phyloP scores from a whole-genome alignment of 2,797 vertebrate species.

The Myotis vivesi region DNA sequence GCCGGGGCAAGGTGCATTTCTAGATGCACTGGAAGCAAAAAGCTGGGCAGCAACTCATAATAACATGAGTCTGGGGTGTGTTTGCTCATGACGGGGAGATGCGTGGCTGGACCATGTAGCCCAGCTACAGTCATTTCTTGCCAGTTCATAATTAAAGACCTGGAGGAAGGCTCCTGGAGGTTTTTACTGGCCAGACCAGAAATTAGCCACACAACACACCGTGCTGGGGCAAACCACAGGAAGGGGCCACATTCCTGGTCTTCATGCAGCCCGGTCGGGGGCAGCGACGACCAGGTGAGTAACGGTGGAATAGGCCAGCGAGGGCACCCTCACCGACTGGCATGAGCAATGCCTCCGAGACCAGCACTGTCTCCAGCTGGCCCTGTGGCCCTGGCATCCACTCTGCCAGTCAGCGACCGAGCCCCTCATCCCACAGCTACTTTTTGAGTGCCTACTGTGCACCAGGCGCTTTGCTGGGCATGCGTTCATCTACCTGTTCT shows the following conservation, averaged over 20 bases:
- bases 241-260: slow-evolving; percentile 68
- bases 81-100: neutral
- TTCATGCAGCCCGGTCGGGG: slow-evolving; percentile 54
- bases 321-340: neutral
- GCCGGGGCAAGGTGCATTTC: neutral
- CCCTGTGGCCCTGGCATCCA: rapidly evolving
- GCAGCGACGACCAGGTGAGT: slow-evolving; percentile 1
- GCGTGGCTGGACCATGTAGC: rapidly evolving
- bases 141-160: slow-evolving; percentile 84
- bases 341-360: neutral
- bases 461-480: neutral
- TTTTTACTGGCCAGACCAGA: slow-evolving; percentile 83
- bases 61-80: neutral
- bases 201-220: slow-evolving; percentile 80
- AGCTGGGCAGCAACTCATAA: neutral
- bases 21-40: neutral
- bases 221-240: slow-evolving; percentile 78
- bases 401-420: neutral
- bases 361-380: rapidly evolving
- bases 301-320: rapidly evolving
- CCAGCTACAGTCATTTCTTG: neutral
- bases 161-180: slow-evolving; percentile 80
- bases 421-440: no score
- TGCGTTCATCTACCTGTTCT: rapidly evolving
- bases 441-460: neutral